These are phyloP conservation scores for Tylochromis polylepis DNA, from an alignment of 2,113 vertebrate genomes.

Conservation along the genomic window DNA sequence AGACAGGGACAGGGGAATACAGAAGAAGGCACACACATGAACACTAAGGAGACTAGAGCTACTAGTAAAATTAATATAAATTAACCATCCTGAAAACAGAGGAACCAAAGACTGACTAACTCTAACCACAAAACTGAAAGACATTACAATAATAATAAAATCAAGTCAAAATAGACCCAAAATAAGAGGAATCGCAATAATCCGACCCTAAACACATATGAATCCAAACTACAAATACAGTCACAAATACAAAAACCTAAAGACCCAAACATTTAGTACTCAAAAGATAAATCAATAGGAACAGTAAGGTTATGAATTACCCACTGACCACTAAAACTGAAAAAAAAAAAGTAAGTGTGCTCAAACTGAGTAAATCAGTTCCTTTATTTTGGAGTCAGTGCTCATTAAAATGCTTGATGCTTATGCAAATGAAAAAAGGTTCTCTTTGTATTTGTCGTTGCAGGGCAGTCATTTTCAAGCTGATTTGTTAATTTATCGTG, in stretches of 20 bases:
- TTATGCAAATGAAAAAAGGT: not conserved
- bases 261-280: not conserved
- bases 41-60: not conserved
- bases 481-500: not conserved
- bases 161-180: not conserved
- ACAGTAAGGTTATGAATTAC: not conserved
- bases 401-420: not conserved
- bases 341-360: not conserved
- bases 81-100: not conserved
- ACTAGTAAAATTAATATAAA: not conserved
- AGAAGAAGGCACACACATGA: not conserved
- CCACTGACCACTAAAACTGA: not conserved
- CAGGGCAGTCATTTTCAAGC: not conserved
- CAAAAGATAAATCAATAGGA: not conserved
- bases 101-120: not conserved
- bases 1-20: not conserved
- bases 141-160: not conserved
- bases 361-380: not conserved
- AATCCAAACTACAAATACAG: not conserved
- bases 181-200: not conserved
- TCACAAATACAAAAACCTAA: not conserved
- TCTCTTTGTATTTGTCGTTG: not conserved
- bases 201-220: not conserved
- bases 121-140: not conserved
- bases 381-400: not conserved